These are phyloP conservation scores for Conopomorpha cramerella DNA, from an alignment of 1,140 invertebrate genomes.

Conservation along the genomic window DNA sequence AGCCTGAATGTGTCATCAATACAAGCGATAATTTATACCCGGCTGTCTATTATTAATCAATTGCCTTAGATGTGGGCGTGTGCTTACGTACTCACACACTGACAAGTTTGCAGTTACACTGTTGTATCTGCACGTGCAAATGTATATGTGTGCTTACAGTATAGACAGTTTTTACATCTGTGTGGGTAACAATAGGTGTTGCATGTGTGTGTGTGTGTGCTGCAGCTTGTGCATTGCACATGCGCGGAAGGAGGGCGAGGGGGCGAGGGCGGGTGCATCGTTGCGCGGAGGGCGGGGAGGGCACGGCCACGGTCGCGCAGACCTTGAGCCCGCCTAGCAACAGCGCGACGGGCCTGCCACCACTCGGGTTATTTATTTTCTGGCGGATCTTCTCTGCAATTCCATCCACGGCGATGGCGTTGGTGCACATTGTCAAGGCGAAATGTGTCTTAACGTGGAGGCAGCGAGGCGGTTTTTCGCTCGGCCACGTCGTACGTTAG, in stretches of 20 bases:
- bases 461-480: too few relatives aligned
- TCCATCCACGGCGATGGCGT: too few relatives aligned
- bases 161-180: too few relatives aligned
- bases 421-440: too few relatives aligned
- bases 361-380: slow-evolving; percentile 32
- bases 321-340: slow-evolving; percentile 45
- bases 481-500: too few relatives aligned
- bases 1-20: too few relatives aligned
- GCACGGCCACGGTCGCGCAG: slow-evolving; percentile 25
- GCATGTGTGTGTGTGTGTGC: slow-evolving; percentile 6
- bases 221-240: slow-evolving; percentile 27
- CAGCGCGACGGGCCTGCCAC: slow-evolving; percentile 23
- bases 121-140: too few relatives aligned
- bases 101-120: slow-evolving; percentile 10
- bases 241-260: slow-evolving; percentile 5
- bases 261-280: too few relatives aligned
- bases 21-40: too few relatives aligned
- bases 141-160: too few relatives aligned
- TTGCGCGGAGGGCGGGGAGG: slow-evolving; percentile 7
- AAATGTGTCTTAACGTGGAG: too few relatives aligned
- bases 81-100: slow-evolving; percentile 12
- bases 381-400: slow-evolving; percentile 25
- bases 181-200: too few relatives aligned
- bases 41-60: slow-evolving; percentile 32
- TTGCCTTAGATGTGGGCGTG: slow-evolving; percentile 6